A percentile compares a stretch with the other conserved stretches of the same genome.
Conservation (phyloP, 2,113 vertebrate genomes). For the Nycticebus coucang region DNA sequence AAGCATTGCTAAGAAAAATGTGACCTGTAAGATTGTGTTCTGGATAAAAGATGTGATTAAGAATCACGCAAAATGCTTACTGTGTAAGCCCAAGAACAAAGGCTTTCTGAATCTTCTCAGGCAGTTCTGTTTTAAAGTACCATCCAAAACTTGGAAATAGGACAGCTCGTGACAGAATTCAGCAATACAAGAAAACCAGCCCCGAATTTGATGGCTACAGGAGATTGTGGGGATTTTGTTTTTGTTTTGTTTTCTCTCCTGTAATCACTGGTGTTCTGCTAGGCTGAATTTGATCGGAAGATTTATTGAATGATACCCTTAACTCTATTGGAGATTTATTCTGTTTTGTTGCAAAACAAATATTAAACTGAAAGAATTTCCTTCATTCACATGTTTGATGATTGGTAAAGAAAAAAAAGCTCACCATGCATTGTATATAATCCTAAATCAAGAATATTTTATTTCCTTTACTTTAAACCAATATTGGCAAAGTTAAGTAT, state of each 20-base stretch:
- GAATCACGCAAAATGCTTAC: conserved; percentile 81
- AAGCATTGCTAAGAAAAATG: conserved; percentile 53
- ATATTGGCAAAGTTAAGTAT: neutral
- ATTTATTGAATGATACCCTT: neutral
- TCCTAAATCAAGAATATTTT: neutral
- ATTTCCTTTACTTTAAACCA: conserved; percentile 31
- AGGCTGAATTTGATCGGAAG: conserved; percentile 37
- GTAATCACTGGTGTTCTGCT: neutral
- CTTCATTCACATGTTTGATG: conserved; percentile 36
- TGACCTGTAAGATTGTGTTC: conserved; percentile 75
- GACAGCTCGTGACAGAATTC: neutral
- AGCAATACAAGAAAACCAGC: neutral
- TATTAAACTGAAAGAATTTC: conserved; percentile 41
- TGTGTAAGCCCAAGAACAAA: conserved; percentile 82
- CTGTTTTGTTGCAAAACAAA: conserved; percentile 22
- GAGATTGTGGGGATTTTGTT: neutral
- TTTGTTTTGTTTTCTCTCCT: neutral
- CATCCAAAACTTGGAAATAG: conserved; percentile 49
- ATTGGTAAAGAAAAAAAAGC: neutral
- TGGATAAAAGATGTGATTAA: conserved; percentile 69
- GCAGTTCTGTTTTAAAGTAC: conserved; percentile 56
- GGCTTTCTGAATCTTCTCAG: conserved; percentile 77
- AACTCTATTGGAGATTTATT: conserved; percentile 32
- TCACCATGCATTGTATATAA: neutral
- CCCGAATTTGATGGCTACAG: neutral